Conservation (phyloP, 2,797 vertebrate genomes). For the Xyrichtys novacula region DNA sequence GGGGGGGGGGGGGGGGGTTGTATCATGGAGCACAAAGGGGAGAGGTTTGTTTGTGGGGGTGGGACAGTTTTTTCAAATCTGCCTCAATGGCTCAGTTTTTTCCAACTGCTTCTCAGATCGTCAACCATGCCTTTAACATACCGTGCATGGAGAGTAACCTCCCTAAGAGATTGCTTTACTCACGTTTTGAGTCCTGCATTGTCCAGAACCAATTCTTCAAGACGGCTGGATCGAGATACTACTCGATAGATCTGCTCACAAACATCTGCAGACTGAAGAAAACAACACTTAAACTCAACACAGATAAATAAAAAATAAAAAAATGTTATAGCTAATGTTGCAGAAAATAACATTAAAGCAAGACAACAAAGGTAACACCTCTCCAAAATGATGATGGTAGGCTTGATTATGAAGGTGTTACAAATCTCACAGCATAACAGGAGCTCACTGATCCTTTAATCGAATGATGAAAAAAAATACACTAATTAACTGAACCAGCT, state of each 20-base stretch:
- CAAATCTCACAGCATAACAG: slow-evolving; percentile 1
- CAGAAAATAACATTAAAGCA: too few species aligned
- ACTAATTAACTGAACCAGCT: slow-evolving; percentile 48
- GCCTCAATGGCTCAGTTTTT: too few species aligned
- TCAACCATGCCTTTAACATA: too few species aligned
- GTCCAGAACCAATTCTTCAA: slow-evolving; percentile 95
- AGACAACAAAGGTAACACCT: too few species aligned
- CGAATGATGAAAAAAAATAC: slow-evolving; percentile 22
- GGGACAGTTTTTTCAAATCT: too few species aligned
- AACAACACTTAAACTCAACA: slow-evolving; percentile 1
- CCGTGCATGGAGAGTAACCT: too few species aligned
- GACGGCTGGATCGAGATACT: slow-evolving; percentile 91
- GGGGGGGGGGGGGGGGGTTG: too few species aligned
- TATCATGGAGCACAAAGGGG: too few species aligned
- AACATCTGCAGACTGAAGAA: slow-evolving; percentile 91
- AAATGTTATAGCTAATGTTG: too few species aligned
- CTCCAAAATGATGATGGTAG: too few species aligned
- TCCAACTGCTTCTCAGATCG: too few species aligned
- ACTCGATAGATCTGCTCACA: slow-evolving; percentile 96
- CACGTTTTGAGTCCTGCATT: slow-evolving; percentile 96
- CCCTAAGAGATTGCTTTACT: slow-evolving; percentile 63
- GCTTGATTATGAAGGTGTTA: neutral
- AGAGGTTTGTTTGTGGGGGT: too few species aligned
- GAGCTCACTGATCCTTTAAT: slow-evolving; percentile 18
- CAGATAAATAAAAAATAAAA: neutral